Percentiles rank a stretch among this genome's conserved stretches.
These are phyloP conservation scores for Adrianichthys oophorus DNA, from an alignment of 2,797 vertebrate genomes.

Conservation along the genomic window DNA sequence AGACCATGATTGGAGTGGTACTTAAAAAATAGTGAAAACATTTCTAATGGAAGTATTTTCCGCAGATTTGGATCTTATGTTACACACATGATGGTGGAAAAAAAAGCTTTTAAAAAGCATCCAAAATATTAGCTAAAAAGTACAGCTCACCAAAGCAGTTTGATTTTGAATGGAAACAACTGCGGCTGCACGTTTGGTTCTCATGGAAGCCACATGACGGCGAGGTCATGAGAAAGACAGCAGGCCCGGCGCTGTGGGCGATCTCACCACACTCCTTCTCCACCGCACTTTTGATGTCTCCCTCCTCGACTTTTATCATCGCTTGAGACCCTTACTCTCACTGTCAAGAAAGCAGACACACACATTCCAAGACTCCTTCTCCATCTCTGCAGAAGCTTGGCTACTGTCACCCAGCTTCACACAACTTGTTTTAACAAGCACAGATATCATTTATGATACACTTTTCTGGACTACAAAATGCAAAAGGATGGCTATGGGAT, in stretches of 20 bases:
- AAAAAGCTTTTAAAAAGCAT: conserved; percentile 48
- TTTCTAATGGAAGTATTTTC: too few relatives aligned
- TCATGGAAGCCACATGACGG: conserved; percentile 78
- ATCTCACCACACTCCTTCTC: conserved; percentile 69
- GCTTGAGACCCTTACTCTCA: conserved; percentile 61
- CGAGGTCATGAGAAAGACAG: conserved; percentile 75
- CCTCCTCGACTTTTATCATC: conserved; percentile 58
- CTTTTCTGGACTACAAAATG: conserved; percentile 74
- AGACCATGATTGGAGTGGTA: too few relatives aligned
- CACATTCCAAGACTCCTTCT: conserved; percentile 9
- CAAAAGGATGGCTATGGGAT: conserved; percentile 57
- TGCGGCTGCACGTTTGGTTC: conserved; percentile 72
- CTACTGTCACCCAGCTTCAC: conserved; percentile 51
- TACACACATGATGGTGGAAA: conserved; percentile 3
- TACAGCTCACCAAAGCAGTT: conserved; percentile 64
- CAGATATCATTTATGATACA: conserved; percentile 70
- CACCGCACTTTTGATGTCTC: conserved; percentile 71
- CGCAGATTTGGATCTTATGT: too few relatives aligned
- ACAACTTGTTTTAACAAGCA: conserved; percentile 71
- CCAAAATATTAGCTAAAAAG: conserved; percentile 58
- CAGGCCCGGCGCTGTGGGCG: conserved; percentile 73
- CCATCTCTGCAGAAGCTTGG: conserved; percentile 45
- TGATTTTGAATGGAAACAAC: conserved; percentile 77
- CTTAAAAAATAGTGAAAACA: too few relatives aligned
- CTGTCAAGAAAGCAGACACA: conserved; percentile 44